Percentiles rank a stretch among this genome's conserved stretches.
Conservation (phyloP, 2,797 vertebrate species). For the Glyptemys insculpta region DNA sequence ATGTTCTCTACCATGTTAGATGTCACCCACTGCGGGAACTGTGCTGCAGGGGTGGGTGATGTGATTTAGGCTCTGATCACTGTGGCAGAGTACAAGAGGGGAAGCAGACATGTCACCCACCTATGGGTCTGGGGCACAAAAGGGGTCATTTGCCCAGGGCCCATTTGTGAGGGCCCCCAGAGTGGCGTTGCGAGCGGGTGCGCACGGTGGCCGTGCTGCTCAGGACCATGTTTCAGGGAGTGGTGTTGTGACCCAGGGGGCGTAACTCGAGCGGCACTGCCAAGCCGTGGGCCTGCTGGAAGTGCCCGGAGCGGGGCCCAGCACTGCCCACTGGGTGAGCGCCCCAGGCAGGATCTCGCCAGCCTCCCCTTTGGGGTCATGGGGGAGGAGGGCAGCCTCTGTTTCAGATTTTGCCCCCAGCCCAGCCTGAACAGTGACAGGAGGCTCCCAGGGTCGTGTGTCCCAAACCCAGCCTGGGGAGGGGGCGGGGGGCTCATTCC, state of each 20-base stretch:
- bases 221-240: neutral
- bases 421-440: neutral
- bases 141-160: neutral
- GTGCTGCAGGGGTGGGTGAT: neutral
- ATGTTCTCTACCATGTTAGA: neutral
- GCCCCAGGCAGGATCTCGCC: neutral
- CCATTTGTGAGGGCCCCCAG: neutral
- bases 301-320: neutral
- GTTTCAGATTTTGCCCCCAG: neutral
- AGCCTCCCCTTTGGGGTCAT: neutral
- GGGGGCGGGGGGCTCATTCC: neutral
- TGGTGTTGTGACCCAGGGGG: neutral
- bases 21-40: no score
- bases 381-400: no score
- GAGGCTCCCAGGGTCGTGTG: neutral
- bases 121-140: neutral
- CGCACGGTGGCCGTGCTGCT: no score
- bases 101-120: neutral
- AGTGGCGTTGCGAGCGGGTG: rapidly evolving
- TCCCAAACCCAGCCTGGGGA: neutral
- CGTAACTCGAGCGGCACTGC: no score
- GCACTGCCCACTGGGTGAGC: neutral
- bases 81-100: neutral
- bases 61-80: neutral
- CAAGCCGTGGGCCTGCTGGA: neutral